Base-by-base conservation (phyloP, 2,797 vertebrate species). In the Orientallactaga sibirica region DNA sequence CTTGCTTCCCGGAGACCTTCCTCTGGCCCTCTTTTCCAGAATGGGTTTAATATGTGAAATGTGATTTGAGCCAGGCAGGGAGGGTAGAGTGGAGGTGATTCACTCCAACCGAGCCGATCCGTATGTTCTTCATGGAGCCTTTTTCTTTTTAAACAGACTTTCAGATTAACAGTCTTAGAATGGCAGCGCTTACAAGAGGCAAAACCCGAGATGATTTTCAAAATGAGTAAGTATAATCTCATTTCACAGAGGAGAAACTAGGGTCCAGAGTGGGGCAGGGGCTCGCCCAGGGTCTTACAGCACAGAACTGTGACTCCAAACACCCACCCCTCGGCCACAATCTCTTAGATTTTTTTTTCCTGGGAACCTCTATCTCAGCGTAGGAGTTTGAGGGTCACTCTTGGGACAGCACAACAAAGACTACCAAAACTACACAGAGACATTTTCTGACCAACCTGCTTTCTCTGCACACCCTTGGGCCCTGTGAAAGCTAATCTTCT, bases 41-140 rank as follows among this genome's bases (percentile, higher is more conserved):
- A 95, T 82, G 77, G 81, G 66, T 92, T 96, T 94, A 95, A 95
- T 94, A 96, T 27, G 88, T 94, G 90, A 94, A 94, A 92, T 76
- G 71, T 91, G 92, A 94, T 85, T 89, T 88, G 88, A 93, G 88
- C 61, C n/a, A 88, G 85, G 33, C 73, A 70, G 2, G n/a, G 52
- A 29, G 52, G 25, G 67, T 58, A 37, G 61, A 77, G 20, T 62
- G 77, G 58, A 90, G 75, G 82, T 48, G 58, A 94, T 70, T 87
- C 37, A 64, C 43, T 86, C 52, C 24, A 67, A 18, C 78, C 90
- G 88, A 91, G 90, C 58, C 70, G 84, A 88, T 66, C 75, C 93
- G 93, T 70, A 48, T 93, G 92, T 66, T 88, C 73, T 88, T 80
- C 41, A 4, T 11, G 84, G 90, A 71, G 33, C 18, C 77, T 80